Evolutionary conservation across 2,113 vertebrate genomes (phyloP).

Genomic region (Albula goreensis): DNA sequence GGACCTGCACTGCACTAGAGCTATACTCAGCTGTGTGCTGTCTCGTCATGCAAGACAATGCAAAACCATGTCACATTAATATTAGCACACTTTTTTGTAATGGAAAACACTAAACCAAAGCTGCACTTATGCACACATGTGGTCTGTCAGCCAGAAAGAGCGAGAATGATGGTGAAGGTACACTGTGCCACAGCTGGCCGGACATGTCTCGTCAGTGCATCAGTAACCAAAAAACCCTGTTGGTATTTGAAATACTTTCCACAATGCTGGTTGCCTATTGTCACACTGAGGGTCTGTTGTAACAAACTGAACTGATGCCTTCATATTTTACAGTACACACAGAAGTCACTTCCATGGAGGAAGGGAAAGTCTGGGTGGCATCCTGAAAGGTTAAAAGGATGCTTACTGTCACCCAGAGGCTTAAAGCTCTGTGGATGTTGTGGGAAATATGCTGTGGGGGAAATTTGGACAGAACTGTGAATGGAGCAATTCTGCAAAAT

Average conservation of each 20-base stretch:
- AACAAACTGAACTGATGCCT: not conserved
- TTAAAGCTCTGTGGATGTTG: not conserved
- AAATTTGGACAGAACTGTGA: too few relatives aligned
- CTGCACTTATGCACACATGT: not conserved
- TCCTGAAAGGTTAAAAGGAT: not conserved
- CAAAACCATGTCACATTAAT: not conserved
- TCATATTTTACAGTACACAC: not conserved
- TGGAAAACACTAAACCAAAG: not conserved
- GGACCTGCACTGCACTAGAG: not conserved
- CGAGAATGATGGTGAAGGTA: not conserved
- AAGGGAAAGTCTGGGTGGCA: not conserved
- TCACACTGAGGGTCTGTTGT: not conserved
- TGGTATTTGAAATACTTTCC: not conserved
- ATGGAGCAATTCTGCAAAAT: too few relatives aligned
- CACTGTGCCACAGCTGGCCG: not conserved
- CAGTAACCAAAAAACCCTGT: not conserved
- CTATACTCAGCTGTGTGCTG: not conserved
- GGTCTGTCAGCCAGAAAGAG: not conserved
- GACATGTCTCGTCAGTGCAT: not conserved
- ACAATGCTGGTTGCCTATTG: not conserved
- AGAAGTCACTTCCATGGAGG: not conserved
- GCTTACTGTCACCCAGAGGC: not conserved
- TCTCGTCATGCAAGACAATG: not conserved
- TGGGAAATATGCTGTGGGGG: not conserved
- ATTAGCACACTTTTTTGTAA: not conserved